Conservation (phyloP, 2,888 invertebrate genomes). For the Drosophila kuntzei region DNA sequence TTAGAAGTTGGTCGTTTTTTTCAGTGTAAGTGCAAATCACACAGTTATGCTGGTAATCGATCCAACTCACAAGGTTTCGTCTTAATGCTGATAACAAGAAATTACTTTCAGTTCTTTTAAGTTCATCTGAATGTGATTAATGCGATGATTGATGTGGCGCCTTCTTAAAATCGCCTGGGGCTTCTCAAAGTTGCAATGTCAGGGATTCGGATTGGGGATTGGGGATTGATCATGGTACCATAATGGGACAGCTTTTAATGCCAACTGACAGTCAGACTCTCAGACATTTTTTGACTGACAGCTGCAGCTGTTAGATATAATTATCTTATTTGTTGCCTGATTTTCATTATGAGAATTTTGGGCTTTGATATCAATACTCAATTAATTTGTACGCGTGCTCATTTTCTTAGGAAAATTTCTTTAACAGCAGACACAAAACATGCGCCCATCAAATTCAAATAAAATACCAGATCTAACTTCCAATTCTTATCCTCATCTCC, state of each 20-base stretch:
- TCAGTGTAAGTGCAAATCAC: constrained; percentile 48
- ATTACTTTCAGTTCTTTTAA: constrained; percentile 29
- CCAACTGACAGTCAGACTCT: constrained; percentile 52
- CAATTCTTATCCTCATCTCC: constrained; percentile 4
- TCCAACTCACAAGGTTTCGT: constrained; percentile 15
- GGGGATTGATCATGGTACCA: constrained; percentile 4
- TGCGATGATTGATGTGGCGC: constrained; percentile 80
- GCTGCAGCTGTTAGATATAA: constrained; percentile 30
- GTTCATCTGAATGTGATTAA: constrained; percentile 40
- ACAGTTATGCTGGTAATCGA: constrained; percentile 62
- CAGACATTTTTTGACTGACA: constrained; percentile 12
- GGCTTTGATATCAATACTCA: constrained; percentile 34
- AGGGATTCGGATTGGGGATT: constrained; percentile 12
- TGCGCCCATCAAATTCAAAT: constrained; percentile 56
- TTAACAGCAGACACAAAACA: constrained; percentile 45
- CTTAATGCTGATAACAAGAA: constrained; percentile 32
- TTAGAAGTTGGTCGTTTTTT: too few species aligned
- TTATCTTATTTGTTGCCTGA: not conserved
- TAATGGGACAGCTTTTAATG: constrained; percentile 40
- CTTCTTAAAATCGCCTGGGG: too few species aligned
- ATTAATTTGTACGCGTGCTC: constrained; percentile 42
- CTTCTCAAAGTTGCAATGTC: too few species aligned
- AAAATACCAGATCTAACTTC: constrained; percentile 36
- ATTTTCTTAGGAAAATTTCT: constrained; percentile 43
- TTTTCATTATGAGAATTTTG: constrained; percentile 26